Base-by-base conservation (phyloP, 2,888 invertebrate genomes). In the Hydropsyche betteni region DNA sequence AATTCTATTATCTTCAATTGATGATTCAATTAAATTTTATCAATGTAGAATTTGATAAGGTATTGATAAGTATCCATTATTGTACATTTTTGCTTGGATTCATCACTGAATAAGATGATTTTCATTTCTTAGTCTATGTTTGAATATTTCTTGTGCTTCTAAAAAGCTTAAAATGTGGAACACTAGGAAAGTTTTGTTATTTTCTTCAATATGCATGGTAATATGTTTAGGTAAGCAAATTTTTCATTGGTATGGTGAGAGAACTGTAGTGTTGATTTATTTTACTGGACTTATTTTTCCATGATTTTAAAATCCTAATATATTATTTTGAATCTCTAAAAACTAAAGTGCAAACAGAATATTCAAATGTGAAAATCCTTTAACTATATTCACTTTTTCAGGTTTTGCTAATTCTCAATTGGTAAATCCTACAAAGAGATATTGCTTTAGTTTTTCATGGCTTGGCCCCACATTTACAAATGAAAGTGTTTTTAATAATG, bases 401-500 rank as follows among this genome's bases (percentile, higher is more conserved):
- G 76, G 72, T 69, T 58, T 61, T 33, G 77, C 76, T 0, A 10
- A 38, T 53, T 76, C 71, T 14, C 77, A 79, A 33, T 38, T 53
- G 4, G 44, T 76, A 24, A 77, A 69, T 44, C 70, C 76, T 2
- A 76, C 75, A 8, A 50, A 50, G 51, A 58, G 68, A 34, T 75
- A 75, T 69, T 92, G 92, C 81, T 92, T 89, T 83, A 88, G 89
- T 79, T 92, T 91, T 81, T 91, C 92, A 0, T 92, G 92, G 92
- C 84, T 92, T 2, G 92, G 92, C 0, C 90, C 90, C 0, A 86
- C 88, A 78, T 91, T 83, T 80, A 87, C 88, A 81, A 90, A 90
- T 80, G 84, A 86, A 34, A 89, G 88, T 79, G 82, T 82, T 2
- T 88, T 89, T 74, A 78, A 84, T 78, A 88, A 88, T 80, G 87